A percentile compares a stretch with the other conserved stretches of the same genome.
Evolutionary conservation across 2,113 vertebrate genomes (phyloP).

Genomic region (Scytalopus superciliaris): DNA sequence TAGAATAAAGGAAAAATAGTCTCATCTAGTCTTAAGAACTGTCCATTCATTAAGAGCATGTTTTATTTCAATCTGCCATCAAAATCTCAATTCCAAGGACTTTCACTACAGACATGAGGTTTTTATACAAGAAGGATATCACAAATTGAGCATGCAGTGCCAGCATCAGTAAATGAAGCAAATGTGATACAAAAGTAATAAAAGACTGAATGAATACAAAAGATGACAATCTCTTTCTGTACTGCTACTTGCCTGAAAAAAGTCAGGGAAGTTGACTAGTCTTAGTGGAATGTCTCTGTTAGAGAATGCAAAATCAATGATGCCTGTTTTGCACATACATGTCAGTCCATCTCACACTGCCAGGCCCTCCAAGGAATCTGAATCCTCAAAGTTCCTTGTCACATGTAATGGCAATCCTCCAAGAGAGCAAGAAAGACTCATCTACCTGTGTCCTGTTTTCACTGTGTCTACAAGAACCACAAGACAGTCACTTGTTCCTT

Average conservation of each 20-base stretch:
- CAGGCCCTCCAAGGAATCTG: neutral
- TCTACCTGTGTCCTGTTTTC: neutral
- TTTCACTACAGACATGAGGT: neutral
- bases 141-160: neutral
- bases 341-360: neutral
- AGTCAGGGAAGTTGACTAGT: neutral
- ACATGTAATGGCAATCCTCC: fast-evolving
- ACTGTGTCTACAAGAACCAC: neutral
- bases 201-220: neutral
- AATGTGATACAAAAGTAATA: neutral
- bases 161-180: neutral
- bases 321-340: neutral
- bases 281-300: neutral
- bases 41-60: neutral
- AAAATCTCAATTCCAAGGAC: conserved; percentile 19
- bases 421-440: neutral
- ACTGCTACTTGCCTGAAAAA: neutral
- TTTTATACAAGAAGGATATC: neutral
- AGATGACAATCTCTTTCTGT: neutral
- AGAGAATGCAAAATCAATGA: neutral
- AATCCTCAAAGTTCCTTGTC: neutral
- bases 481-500: neutral
- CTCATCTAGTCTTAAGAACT: neutral
- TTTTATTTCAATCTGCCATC: conserved; percentile 4
- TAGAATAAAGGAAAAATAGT: neutral